Conservation (phyloP, 2,797 vertebrate genomes). For the Parauchenoglanis punctatus region DNA sequence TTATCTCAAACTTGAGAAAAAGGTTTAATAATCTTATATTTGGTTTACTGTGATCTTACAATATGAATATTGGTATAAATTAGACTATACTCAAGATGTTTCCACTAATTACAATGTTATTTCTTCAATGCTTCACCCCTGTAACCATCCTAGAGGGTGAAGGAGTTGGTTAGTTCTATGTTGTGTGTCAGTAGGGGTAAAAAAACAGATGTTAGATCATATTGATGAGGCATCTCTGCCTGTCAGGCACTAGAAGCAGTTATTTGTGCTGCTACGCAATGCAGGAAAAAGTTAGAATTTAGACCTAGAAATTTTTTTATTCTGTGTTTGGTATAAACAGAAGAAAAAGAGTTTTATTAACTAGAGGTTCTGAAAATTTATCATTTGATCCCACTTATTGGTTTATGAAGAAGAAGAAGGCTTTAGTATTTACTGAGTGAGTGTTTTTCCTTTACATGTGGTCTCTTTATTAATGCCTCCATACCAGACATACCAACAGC, state of each 20-base stretch:
- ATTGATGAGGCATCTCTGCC: neutral
- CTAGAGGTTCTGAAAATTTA: neutral
- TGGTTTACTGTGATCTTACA: neutral
- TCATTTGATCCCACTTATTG: neutral
- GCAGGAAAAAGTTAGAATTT: no score
- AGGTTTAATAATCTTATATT: neutral
- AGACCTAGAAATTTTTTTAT: neutral
- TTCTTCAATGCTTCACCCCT: neutral
- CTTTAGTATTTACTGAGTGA: neutral
- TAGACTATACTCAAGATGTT: neutral
- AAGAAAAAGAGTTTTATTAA: neutral
- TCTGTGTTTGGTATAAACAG: neutral
- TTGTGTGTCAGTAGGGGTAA: neutral
- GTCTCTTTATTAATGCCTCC: conserved; percentile 42
- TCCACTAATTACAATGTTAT: neutral
- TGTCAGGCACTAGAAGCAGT: neutral
- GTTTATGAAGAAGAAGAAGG: neutral
- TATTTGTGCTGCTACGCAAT: neutral
- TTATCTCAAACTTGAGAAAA: neutral
- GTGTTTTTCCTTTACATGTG: conserved; percentile 38
- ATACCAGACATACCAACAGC: conserved; percentile 36
- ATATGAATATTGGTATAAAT: neutral
- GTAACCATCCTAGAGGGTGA: neutral
- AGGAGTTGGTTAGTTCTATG: neutral
- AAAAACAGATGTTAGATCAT: neutral